Conservation (phyloP, 2,797 vertebrate genomes). For the Melanotaenia parkinsoni region DNA sequence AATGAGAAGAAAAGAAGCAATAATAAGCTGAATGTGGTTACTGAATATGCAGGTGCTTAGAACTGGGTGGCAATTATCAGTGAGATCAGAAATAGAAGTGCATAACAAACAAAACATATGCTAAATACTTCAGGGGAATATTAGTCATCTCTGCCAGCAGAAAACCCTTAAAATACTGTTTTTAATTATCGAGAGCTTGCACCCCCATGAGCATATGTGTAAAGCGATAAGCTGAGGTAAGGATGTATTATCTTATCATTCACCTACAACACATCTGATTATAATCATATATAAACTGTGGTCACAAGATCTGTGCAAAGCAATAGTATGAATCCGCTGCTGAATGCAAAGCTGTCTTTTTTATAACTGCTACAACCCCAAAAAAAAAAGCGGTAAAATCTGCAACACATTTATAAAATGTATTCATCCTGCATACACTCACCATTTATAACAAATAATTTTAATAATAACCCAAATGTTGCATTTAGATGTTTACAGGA, state of each 20-base stretch:
- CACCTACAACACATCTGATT: background rate
- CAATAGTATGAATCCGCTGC: background rate
- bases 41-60: background rate
- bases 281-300: constrained; percentile 1
- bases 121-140: background rate
- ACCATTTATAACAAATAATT: background rate
- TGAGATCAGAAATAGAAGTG: background rate
- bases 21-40: background rate
- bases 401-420: background rate
- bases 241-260: constrained; percentile 10
- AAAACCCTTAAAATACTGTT: background rate
- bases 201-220: background rate
- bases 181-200: background rate
- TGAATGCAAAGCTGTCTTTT: background rate
- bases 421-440: background rate
- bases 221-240: background rate
- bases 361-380: background rate
- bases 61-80: background rate
- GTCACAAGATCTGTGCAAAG: background rate
- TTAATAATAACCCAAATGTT: background rate
- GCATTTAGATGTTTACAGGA: background rate
- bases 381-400: background rate
- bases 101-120: background rate
- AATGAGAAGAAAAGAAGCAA: background rate
- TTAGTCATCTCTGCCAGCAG: background rate